phyloP scores from a whole-genome alignment of 64 coral and sea anemone species.

The Hydrozoanthus tunicans region DNA sequence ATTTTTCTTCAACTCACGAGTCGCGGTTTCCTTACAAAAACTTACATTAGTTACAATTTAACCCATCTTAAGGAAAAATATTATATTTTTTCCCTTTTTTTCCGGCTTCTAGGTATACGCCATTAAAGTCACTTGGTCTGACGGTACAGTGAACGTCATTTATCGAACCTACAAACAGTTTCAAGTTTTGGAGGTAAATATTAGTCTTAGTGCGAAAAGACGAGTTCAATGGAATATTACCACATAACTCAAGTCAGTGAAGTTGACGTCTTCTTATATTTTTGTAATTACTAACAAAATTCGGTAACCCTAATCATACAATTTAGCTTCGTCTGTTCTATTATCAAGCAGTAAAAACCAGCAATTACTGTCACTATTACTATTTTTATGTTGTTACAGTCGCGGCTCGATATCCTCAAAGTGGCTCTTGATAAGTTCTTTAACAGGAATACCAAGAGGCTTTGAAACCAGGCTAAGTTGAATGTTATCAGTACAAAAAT shows the following conservation, averaged over 20 bases:
- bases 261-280: neutral
- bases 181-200: conserved; percentile 4
- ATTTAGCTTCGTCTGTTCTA: neutral
- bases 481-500: neutral
- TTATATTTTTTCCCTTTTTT: neutral
- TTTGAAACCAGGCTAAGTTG: neutral
- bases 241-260: neutral
- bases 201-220: neutral
- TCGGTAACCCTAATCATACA: neutral
- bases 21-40: neutral
- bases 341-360: neutral
- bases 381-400: neutral
- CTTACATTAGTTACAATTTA: too few relatives aligned
- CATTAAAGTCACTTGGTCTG: conserved; percentile 50
- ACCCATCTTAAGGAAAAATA: neutral
- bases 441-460: neutral
- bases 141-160: conserved; percentile 41
- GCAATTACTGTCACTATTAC: neutral
- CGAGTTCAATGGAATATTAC: neutral
- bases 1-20: neutral
- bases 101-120: conserved; percentile 26
- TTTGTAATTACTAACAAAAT: neutral
- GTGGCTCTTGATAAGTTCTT: neutral
- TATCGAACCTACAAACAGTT: conserved; percentile 29
- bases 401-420: neutral